Base-by-base conservation (phyloP, 2,888 invertebrate genomes). In the Drosophila merina region DNA sequence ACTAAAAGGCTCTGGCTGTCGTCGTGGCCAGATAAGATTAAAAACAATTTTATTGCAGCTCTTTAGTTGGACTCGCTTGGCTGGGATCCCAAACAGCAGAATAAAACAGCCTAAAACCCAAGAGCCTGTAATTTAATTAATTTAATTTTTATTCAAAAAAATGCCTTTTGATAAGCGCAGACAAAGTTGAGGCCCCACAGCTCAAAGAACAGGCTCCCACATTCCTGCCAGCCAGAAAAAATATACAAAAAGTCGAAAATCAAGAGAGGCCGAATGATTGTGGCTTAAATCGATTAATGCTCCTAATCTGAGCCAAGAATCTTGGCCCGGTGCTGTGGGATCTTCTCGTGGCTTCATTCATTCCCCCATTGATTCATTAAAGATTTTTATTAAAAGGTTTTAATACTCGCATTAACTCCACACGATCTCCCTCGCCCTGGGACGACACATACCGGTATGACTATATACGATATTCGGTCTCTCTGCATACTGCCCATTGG, bases 251-350 rank as follows among this genome's bases (percentile, higher is more conserved):
- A 31, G 31, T 9, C 31, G 4, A 33, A 36, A 30, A 26, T 31
- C 48, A 60, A 52, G 63, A 52, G 52, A 45, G 63, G 54, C 69
- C 67, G 78, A 83, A 86, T 85, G 85, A 88, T 89, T 89, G 88
- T 89, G 88, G 88, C 89, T 89, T 88, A 89, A 89, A 89, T 89
- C 89, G 89, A 89, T 89, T 89, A 89, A 89, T 88, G 86, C 84
- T 77, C 79, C 89, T 89, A 89, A 89, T 89, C 89, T 83, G 84
- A 80, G 78, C 84, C 84, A 81, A 84, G 87, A 80, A 89, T 89
- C 89, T 89, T 76, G 80, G 71, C 67, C 76, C 71, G 62, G 66
- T 63, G 67, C 55, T 52, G 47, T 44, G 38, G 25, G 56, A 60
- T 51, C 42, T 57, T 30, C 47, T 30, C 33, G 31, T 44, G 60